Evolutionary conservation across 2,113 vertebrate genomes (phyloP), one percentile per base, ranked within the genome.

Genomic region (Tupaia tana): DNA sequence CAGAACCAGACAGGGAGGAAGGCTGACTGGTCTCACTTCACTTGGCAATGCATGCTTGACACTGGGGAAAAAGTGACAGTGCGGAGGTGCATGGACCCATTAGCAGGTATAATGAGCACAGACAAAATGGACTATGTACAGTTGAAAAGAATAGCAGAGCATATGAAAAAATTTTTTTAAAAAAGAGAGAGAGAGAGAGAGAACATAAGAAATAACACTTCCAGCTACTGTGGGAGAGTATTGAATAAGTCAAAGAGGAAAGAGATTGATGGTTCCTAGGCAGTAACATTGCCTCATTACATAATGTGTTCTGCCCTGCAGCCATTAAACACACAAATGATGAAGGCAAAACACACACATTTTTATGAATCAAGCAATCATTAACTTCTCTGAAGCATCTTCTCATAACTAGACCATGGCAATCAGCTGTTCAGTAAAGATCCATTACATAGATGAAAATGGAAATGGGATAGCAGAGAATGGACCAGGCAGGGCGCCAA

Each of bases 351-450:
- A 52, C 87, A 75, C 4, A n/a, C 77, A 85, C 0, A 0, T 66
- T 90, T 89, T 87, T 73, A 83, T 52, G 78, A 93, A 78, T 94
- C 75, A 81, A 74, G 58, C 52, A 85, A 69, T 90, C 79, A 86
- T 91, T 74, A 71, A 79, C 27, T 71, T 93, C 70, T 81, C 12
- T 54, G 81, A 64, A 78, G 56, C 73, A 63, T 79, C 54, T 85
- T 87, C 43, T 61, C 43, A 69, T 78, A 93, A n/a, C 64, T 56
- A 84, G 43, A 74, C 64, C 15, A 16, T 12, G 18, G n/a, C 66
- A 81, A 31, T 19, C 69, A 93, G 43, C 64, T 84, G 43, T 86
- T 86, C 20, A 86, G 59, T 86, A 77, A 43, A 95, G 66, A 34
- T 56, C 71, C 93, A 15, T 70, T 73, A 86, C 1, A 7, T 25